Percentiles rank a stretch among this genome's conserved stretches.
Evolutionary conservation across 2,797 vertebrate genomes (phyloP).

Genomic region (Enteromius trimaculatus): DNA sequence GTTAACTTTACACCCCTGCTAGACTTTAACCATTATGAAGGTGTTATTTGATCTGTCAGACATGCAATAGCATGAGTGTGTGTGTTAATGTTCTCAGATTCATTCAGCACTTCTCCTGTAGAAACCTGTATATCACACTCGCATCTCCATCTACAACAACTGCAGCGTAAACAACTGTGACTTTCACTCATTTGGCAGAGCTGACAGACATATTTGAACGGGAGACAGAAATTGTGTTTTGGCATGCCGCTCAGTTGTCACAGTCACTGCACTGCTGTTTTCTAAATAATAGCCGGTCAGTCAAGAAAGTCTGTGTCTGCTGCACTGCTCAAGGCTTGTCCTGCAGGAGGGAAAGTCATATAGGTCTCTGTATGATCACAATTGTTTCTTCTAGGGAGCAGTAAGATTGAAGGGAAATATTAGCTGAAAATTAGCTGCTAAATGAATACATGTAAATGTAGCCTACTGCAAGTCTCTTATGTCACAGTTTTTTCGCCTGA

Average conservation of each 20-base stretch:
- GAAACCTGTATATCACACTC: constrained; percentile 47
- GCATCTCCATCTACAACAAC: constrained; percentile 31
- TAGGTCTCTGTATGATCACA: not conserved
- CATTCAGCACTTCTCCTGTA: constrained; percentile 41
- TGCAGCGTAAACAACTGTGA: constrained; percentile 45
- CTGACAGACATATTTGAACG: constrained; percentile 51
- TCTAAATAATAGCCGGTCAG: constrained; percentile 48
- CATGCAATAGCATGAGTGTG: constrained; percentile 19
- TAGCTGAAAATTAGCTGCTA: not conserved
- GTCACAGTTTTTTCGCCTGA: not conserved
- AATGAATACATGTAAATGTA: not conserved
- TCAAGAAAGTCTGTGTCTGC: constrained; percentile 19
- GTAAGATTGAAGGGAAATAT: not conserved
- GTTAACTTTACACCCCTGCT: constrained; percentile 54
- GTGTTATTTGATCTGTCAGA: constrained; percentile 60
- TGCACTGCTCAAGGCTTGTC: constrained; percentile 13
- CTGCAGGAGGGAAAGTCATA: not conserved
- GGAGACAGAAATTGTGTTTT: constrained; percentile 48
- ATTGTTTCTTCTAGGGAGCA: not conserved
- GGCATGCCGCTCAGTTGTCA: constrained; percentile 41
- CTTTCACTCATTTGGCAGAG: constrained; percentile 45
- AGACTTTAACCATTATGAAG: constrained; percentile 53
- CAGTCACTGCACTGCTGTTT: constrained; percentile 37
- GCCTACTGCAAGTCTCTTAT: not conserved
- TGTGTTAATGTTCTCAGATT: constrained; percentile 35